Base-by-base conservation (phyloP, 2,888 invertebrate species). In the Spilarctia lutea region DNA sequence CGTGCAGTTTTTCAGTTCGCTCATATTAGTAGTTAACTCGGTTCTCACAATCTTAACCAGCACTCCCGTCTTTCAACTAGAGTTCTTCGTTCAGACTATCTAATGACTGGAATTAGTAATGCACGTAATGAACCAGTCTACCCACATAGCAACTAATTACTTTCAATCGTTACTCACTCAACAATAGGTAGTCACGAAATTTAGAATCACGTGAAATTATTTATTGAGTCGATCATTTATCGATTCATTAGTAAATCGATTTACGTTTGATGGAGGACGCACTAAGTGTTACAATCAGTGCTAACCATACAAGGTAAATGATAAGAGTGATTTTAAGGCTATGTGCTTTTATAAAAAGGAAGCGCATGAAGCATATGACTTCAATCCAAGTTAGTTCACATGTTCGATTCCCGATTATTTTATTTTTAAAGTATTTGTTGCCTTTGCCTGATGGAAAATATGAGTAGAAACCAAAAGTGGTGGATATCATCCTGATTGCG, bases 231-330 rank as follows among this genome's bases (percentile, higher is more conserved):
- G 81, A 76, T 72, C 80, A 76, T 81, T 92, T 92, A 92, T 90
- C 84, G 89, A 80, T 81, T 71, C 71, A 71, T 86, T 75, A 83
- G 79, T 77, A 82, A 87, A 87, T 88, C 90, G 91, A 89, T 92
- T 90, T 91, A 87, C 83, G 84, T 83, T 79, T 86, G 87, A 80
- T 78, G 71, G 87, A 89, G 89, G 88, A 85, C 87, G 82, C 84
- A 70, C 88, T 90, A 88, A 90, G 82, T 80, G 80, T 78, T 82
- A 83, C 86, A 90, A 87, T 90, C 86, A 83, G 72, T 72, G 82
- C 80, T 85, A 82, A 85, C 76, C 68, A 74, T 79, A 73, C 87
- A 85, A 83, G 81, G 87, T 85, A 87, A 56, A 79, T 81, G 79
- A 77, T 71, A 81, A 87, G 84, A 85, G 77, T 81, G 75, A 78